A percentile compares a stretch with the other conserved stretches of the same genome.
phyloP scores from a whole-genome alignment of 2,888 invertebrate species.

The Drosophila paramelanica region DNA sequence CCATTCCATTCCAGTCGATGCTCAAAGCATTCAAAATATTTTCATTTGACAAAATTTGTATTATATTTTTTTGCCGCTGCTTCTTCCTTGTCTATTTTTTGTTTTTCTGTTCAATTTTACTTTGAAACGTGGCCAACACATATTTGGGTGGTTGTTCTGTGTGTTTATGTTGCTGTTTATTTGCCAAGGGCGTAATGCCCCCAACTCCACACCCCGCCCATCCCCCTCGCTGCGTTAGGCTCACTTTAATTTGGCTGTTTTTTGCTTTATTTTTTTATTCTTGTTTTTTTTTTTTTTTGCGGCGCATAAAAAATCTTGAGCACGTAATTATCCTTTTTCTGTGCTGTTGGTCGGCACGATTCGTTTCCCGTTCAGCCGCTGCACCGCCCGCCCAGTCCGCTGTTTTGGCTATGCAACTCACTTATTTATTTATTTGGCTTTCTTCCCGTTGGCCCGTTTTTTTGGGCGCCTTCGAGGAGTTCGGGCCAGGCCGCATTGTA shows the following conservation, averaged over 20 bases:
- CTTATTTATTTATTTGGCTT: slow-evolving; percentile 1
- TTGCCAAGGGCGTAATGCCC: slow-evolving; percentile 59
- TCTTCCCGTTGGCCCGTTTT: background rate
- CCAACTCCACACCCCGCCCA: background rate
- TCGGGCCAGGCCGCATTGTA: slow-evolving; percentile 36
- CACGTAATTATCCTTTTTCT: slow-evolving; percentile 79
- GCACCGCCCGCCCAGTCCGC: slow-evolving; percentile 7
- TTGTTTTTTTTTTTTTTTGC: slow-evolving; percentile 23
- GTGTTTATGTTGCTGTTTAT: slow-evolving; percentile 63
- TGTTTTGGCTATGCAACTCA: slow-evolving; percentile 3
- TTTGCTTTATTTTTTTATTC: slow-evolving; percentile 9
- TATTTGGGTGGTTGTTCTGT: slow-evolving; percentile 50
- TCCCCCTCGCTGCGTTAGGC: slow-evolving; percentile 18
- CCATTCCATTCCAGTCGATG: slow-evolving; percentile 18
- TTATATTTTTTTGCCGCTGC: slow-evolving; percentile 22
- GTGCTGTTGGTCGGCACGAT: slow-evolving; percentile 42
- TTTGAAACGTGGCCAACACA: slow-evolving; percentile 29
- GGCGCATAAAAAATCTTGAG: slow-evolving; percentile 64
- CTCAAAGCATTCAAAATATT: slow-evolving; percentile 67
- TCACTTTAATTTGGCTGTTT: slow-evolving; percentile 68
- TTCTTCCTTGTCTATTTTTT: background rate
- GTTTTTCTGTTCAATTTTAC: background rate
- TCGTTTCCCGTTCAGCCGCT: slow-evolving; percentile 21
- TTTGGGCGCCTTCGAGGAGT: slow-evolving; percentile 4
- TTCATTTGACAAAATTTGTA: slow-evolving; percentile 74